Conservation (phyloP, 2,113 vertebrate genomes). For the Otocyon megalotis region DNA sequence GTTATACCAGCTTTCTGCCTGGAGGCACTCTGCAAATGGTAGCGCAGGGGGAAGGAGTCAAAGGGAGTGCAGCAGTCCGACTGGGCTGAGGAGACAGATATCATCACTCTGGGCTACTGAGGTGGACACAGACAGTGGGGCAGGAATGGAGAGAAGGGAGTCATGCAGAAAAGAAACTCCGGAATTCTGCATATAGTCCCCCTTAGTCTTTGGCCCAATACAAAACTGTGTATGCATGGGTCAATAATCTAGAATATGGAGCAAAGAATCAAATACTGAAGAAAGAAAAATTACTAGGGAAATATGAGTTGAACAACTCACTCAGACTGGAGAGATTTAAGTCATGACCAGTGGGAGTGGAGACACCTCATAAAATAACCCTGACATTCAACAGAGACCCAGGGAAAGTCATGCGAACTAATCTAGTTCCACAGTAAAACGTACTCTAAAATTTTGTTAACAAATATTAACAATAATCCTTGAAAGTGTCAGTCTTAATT, state of each 20-base stretch:
- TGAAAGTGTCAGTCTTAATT: not conserved
- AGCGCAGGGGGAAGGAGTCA: rapidly evolving
- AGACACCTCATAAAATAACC: not conserved
- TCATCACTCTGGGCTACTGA: not conserved
- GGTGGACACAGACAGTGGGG: not conserved
- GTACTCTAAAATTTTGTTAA: not conserved
- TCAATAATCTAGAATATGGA: not conserved
- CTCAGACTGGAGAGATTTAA: not conserved
- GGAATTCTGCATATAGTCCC: not conserved
- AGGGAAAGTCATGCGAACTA: not conserved
- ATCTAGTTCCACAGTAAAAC: not conserved
- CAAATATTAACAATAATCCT: not conserved
- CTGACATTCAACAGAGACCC: not conserved
- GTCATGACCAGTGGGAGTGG: not conserved
- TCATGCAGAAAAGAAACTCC: not conserved
- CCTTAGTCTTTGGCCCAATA: not conserved
- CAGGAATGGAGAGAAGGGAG: not conserved
- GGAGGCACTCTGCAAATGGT: not conserved
- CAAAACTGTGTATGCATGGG: not conserved
- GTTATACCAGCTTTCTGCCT: not conserved
- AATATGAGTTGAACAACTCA: not conserved
- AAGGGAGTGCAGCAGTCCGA: not conserved
- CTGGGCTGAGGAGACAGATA: not conserved
- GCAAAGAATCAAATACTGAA: not conserved
- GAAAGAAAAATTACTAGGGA: not conserved